Evolutionary conservation across 2,888 invertebrate species (phyloP), one percentile per base, ranked within the genome.

Genomic region (Alentia gelatinosa): DNA sequence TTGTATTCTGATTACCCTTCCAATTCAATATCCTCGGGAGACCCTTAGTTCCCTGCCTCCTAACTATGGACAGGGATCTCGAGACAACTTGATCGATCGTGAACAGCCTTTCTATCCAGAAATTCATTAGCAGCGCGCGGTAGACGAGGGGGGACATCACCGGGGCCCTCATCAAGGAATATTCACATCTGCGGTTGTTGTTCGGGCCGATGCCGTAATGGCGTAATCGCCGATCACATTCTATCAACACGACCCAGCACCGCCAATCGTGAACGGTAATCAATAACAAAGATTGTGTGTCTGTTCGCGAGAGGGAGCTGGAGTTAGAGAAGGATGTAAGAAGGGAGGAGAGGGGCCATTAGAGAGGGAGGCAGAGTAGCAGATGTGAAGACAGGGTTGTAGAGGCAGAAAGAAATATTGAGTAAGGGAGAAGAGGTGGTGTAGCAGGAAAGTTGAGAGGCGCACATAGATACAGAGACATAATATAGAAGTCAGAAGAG

Each of bases 1-100:
- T 37, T 79, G 79, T 79, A 79, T 79, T 79, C 79, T 79, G 79
- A 79, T 79, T 79, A 79, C 39, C 39, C 79, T 79, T 79, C 79
- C 79, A 5, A 37, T 79, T 79, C 79, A 79, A 79, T 79, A 79
- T 79, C 39, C 79, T 35, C 37, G 79, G 23, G 79, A 19, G 15
- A 3, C 37, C n/a, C 0, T 35, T 30, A 12, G 5, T 19, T 12
- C 79, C 37, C 37, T 37, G 37, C 39, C 79, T 79, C 74, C 74
- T 79, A 12, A 35, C 12, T 37, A 4, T 35, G 15, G 68, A 26
- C 68, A 68, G 68, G 26, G 68, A 68, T 68, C 68, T 12, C 5
- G 30, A 68, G 68, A 68, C 68, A 68, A 68, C 68, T 26, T 12
- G 33, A 68, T 68, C 68, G 68, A 30, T 68, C 68, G 30, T 30